A percentile compares a stretch with the other conserved stretches of the same genome.
Evolutionary conservation across 2,797 vertebrate species (phyloP).

Genomic region (Bucorvus abyssinicus): DNA sequence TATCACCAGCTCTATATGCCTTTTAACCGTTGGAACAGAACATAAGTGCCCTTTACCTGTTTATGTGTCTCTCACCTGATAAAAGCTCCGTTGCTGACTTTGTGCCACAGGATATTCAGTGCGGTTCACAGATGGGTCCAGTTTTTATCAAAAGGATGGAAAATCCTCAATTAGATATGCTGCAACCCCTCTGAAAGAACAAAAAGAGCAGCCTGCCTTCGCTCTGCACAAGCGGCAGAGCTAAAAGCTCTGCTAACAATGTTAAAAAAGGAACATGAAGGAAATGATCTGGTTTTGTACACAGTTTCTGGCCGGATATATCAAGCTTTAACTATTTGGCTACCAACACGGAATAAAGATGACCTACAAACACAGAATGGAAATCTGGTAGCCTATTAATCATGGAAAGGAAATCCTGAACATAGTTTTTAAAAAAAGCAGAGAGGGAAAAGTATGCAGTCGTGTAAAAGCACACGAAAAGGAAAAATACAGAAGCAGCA

Average conservation of each 20-base stretch:
- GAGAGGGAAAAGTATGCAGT: neutral
- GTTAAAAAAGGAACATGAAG: slow-evolving; percentile 23
- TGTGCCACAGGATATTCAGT: neutral
- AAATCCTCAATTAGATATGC: neutral
- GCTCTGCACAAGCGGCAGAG: neutral
- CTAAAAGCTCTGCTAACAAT: neutral
- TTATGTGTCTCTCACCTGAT: neutral
- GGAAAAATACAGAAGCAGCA: neutral
- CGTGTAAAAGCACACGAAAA: neutral
- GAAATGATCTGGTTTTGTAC: slow-evolving; percentile 32
- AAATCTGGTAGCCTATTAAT: neutral
- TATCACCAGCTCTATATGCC: neutral
- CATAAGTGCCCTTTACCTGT: slow-evolving; percentile 20
- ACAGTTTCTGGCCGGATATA: neutral
- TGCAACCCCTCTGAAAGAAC: neutral
- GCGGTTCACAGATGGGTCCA: neutral
- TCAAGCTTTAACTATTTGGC: slow-evolving; percentile 41
- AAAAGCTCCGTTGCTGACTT: neutral
- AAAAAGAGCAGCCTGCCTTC: neutral
- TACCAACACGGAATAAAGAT: neutral
- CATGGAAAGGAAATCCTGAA: neutral
- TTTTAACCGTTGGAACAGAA: neutral
- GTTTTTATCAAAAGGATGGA: neutral
- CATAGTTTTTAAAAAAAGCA: neutral
- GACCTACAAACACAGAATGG: neutral